Base-by-base conservation (phyloP, 2,888 invertebrate genomes). In the Bedellia somnulentella region DNA sequence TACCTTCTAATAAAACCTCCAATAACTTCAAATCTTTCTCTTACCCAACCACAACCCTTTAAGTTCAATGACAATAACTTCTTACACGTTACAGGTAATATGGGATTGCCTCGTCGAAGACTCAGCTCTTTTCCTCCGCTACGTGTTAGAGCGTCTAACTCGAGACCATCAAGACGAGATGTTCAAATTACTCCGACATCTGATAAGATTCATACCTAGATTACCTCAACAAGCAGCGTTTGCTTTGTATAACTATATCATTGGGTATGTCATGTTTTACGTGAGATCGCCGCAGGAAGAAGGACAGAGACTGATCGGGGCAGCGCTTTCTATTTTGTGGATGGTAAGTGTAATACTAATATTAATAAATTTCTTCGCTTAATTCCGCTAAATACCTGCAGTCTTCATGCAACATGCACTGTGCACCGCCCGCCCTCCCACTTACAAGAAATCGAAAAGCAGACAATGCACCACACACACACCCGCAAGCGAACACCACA, bases 231-330 rank as follows among this genome's bases (percentile, higher is more conserved):
- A 99, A 61, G 96, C 98, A 1, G 99, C 99, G 0, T 98, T 97
- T 63, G 93, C 95, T 1, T 66, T 99, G 1, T 97, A 98, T 62
- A 99, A 99, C 76, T 98, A 99, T 49, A 89, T 99, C 45, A 98
- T 99, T 43, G 99, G 99, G 2, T 99, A 96, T 52, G 93, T 99
- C 3, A 99, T 99, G 98, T 99, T 97, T 70, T 98, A 98, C 51
- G 97, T 98, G 2, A 79, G 99, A 31, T 89, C 94, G 8, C 95
- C 98, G 0, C 93, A 95, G 49, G 97, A 98, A 51, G 91, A 93
- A 27, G 94, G 95, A 0, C 95, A 96, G 49, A 89, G 93, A 53
- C 82, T 95, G 26, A 93, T 98, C 36, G 94, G 95, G 5, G 89
- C 94, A 11, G 98, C 98, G 0, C 75, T 99, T 2, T 94, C 96